Evolutionary conservation across 2,797 vertebrate genomes (phyloP).

Genomic region (Pagetopsis macropterus): DNA sequence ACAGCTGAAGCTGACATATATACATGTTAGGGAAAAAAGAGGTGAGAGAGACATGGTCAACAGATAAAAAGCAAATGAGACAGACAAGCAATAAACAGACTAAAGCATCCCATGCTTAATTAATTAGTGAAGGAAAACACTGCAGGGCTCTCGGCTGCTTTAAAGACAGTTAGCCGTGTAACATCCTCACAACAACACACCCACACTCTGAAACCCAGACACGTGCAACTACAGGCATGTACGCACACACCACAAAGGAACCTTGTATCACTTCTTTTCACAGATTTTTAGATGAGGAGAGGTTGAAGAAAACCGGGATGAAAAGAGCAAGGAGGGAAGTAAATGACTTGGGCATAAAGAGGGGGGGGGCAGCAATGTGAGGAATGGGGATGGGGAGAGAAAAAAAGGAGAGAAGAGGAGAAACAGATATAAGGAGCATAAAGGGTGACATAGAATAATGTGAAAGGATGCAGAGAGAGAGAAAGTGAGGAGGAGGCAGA

Average conservation of each 20-base stretch:
- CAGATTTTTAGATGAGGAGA: constrained; percentile 41
- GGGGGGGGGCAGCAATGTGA: not conserved
- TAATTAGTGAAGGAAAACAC: constrained; percentile 69
- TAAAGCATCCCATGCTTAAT: constrained; percentile 66
- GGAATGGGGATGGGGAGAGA: not conserved
- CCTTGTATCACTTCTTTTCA: constrained; percentile 46
- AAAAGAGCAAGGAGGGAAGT: constrained; percentile 40
- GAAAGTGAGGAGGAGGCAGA: constrained; percentile 13
- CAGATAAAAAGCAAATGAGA: constrained; percentile 45
- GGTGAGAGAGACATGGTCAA: constrained; percentile 41
- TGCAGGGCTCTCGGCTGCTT: constrained; percentile 50
- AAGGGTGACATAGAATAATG: constrained; percentile 58
- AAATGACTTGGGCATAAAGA: constrained; percentile 40
- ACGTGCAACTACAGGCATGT: constrained; percentile 25
- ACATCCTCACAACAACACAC: constrained; percentile 47
- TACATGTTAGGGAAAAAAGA: constrained; percentile 19
- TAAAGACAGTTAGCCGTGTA: constrained; percentile 53
- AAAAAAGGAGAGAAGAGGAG: not conserved
- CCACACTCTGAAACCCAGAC: constrained; percentile 48
- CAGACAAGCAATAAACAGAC: constrained; percentile 53
- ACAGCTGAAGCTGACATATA: constrained; percentile 13
- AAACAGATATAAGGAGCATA: constrained; percentile 44
- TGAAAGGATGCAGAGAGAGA: constrained; percentile 41
- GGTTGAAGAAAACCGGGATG: constrained; percentile 34
- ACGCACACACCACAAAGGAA: constrained; percentile 34